Base-by-base conservation (phyloP, 2,888 invertebrate species). In the Andrena camellia region DNA sequence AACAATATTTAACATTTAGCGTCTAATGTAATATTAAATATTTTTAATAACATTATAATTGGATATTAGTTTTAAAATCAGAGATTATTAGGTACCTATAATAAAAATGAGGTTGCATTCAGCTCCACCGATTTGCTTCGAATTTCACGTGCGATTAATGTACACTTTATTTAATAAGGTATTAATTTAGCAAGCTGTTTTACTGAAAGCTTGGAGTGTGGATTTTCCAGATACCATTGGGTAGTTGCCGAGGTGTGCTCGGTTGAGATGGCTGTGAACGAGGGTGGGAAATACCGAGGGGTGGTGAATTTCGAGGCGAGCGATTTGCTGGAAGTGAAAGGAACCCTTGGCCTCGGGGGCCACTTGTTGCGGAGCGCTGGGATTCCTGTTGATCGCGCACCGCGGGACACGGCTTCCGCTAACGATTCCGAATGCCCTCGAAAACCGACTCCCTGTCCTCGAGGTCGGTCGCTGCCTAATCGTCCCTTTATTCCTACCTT, bases 311-410 rank as follows among this genome's bases (percentile, higher is more conserved):
- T 83, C 80, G 75, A 85, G 85, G 86, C 85, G 90, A 81, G 67
- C 88, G 89, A 91, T 92, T 91, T 88, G 87, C 84, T 88, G 78
- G 75, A 78, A 83, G 88, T 84, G 88, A 90, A 88, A 89, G 88
- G 88, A 85, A 87, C 89, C 87, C 86, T 88, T 88, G 89, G 88
- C 90, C 90, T 90, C 90, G 87, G 90, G 91, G 91, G 83, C 93
- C 93, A 93, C 93, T 93, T 93, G 92, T 93, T 92, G 93, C 93
- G 89, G 88, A 89, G 89, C 88, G 83, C 79, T 81, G 89, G 23
- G 91, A 91, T 90, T 91, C 93, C 91, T 87, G 92, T 91, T 92
- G 93, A 78, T 83, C 83, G 76, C 68, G 80, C 93, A 81, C 91
- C 85, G 85, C 90, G 86, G 90, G 93, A 90, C 87, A 71, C 85